These are phyloP conservation scores for Micronisus gabar DNA, from an alignment of 2,113 vertebrate genomes.

Conservation along the genomic window DNA sequence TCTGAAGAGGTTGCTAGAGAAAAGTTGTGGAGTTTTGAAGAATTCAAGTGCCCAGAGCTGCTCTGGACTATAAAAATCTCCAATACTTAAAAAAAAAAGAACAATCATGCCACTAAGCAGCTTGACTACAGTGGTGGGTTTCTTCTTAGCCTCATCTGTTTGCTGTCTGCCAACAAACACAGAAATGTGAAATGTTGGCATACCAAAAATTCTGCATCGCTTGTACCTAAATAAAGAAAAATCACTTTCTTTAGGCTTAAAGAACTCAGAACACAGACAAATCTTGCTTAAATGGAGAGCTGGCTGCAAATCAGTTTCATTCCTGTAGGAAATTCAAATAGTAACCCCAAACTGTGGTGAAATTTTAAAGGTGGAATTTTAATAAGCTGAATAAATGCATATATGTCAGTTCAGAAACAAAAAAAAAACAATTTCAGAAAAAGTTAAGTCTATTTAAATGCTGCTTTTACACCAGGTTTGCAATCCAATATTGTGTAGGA, in stretches of 20 bases:
- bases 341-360: not conserved
- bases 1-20: not conserved
- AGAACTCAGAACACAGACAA: not conserved
- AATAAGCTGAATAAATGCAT: not conserved
- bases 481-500: not conserved
- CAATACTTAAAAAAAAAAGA: not conserved
- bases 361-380: not conserved
- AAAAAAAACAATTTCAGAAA: not conserved
- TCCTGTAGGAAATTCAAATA: not conserved
- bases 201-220: not conserved
- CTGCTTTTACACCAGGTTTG: not conserved
- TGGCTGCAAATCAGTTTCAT: not conserved
- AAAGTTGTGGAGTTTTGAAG: not conserved
- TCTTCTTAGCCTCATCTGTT: not conserved
- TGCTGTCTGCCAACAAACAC: not conserved
- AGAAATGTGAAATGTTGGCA: not conserved
- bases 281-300: not conserved
- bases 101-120: not conserved
- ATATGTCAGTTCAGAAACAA: not conserved
- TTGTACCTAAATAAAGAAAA: not conserved
- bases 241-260: not conserved
- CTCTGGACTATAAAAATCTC: not conserved
- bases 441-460: not conserved
- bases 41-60: not conserved
- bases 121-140: not conserved